Conservation (phyloP, 1,140 invertebrate species). For the Drosophila bocqueti region DNA sequence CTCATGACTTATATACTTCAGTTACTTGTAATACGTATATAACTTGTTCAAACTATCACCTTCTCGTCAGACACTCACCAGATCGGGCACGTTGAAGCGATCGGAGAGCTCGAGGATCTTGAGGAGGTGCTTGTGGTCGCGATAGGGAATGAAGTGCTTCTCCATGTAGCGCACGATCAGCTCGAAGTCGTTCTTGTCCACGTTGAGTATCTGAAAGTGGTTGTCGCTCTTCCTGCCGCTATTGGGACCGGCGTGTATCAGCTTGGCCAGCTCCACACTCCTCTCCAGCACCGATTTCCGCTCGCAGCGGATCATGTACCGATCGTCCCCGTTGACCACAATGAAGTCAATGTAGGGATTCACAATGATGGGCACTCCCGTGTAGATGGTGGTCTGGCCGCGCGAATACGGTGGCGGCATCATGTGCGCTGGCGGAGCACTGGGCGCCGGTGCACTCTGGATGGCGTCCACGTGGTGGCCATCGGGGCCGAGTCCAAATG, state of each 20-base stretch:
- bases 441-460: slow-evolving; percentile 66
- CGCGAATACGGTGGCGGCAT: slow-evolving; percentile 55
- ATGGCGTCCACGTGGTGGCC: slow-evolving; percentile 74
- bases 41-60: not conserved
- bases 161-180: slow-evolving; percentile 82
- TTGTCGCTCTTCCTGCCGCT: slow-evolving; percentile 82
- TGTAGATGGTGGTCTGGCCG: slow-evolving; percentile 79
- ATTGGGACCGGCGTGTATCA: slow-evolving; percentile 82
- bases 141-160: slow-evolving; percentile 80
- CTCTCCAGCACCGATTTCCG: slow-evolving; percentile 77
- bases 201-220: slow-evolving; percentile 82
- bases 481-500: slow-evolving; percentile 78
- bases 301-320: slow-evolving; percentile 82
- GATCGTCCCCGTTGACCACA: slow-evolving; percentile 82
- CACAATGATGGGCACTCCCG: slow-evolving; percentile 74
- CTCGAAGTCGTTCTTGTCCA: slow-evolving; percentile 82
- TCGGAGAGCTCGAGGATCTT: slow-evolving; percentile 80
- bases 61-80: slow-evolving; percentile 53
- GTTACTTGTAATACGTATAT: no score
- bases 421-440: slow-evolving; percentile 72
- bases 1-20: no score
- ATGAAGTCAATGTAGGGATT: slow-evolving; percentile 84
- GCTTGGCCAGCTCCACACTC: slow-evolving; percentile 80
- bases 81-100: slow-evolving; percentile 82
- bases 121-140: slow-evolving; percentile 81